A percentile compares a stretch with the other conserved stretches of the same genome.
These are phyloP conservation scores for Isotomurus palustris DNA, from an alignment of 2,888 invertebrate genomes.

Conservation along the genomic window DNA sequence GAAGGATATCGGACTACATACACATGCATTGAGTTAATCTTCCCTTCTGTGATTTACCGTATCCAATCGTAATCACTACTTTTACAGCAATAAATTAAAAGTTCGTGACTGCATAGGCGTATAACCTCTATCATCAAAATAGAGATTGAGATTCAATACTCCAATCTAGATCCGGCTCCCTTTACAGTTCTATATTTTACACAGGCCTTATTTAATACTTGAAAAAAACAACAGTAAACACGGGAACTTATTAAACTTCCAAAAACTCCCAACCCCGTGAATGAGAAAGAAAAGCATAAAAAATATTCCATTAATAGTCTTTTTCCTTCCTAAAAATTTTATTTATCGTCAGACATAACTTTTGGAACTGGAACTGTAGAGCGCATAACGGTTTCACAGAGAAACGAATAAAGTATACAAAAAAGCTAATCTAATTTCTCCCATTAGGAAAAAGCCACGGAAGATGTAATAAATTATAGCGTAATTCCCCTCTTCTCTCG, in stretches of 20 bases:
- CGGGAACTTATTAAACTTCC: no score
- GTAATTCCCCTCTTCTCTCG: slow-evolving; percentile 10
- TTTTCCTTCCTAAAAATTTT: no score
- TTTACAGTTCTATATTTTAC: not conserved
- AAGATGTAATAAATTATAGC: slow-evolving; percentile 7
- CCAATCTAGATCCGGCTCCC: slow-evolving; percentile 24
- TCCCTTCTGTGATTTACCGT: slow-evolving; percentile 9
- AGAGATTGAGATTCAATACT: slow-evolving; percentile 20
- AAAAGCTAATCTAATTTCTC: not conserved
- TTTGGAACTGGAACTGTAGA: no score
- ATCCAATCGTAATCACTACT: slow-evolving; percentile 19
- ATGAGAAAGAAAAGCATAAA: no score
- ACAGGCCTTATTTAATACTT: not conserved
- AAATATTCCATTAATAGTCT: no score
- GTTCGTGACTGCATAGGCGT: slow-evolving; percentile 35
- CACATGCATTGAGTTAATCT: no score
- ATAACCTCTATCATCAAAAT: slow-evolving; percentile 30
- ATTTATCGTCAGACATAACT: no score
- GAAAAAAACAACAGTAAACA: no score
- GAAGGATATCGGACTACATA: no score
- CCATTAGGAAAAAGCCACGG: not conserved
- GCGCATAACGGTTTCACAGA: no score
- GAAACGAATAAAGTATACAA: no score
- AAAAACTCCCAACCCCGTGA: no score
- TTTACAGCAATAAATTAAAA: slow-evolving; percentile 32